phyloP scores from a whole-genome alignment of 2,113 vertebrate genomes.

The Tautogolabrus adspersus region DNA sequence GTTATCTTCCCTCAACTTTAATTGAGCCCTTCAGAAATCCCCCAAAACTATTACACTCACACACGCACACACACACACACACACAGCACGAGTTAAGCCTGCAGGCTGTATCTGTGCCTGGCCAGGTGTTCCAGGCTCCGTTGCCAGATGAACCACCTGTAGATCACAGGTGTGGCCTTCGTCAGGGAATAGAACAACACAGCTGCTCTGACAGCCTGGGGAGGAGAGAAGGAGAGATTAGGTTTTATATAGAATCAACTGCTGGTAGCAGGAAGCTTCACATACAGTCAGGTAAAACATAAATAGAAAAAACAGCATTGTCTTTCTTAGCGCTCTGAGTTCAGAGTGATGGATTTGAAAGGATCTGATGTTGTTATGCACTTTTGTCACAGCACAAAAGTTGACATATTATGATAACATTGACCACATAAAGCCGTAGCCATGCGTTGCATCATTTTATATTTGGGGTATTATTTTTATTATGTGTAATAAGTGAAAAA shows the following conservation, averaged over 20 bases:
- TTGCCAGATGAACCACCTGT: slow-evolving; percentile 85
- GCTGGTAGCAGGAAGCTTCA: slow-evolving; percentile 56
- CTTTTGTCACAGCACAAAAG: no score
- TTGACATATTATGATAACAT: no score
- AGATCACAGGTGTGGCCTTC: slow-evolving; percentile 84
- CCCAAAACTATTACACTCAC: slow-evolving; percentile 45
- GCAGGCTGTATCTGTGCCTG: slow-evolving; percentile 69
- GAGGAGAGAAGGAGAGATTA: slow-evolving; percentile 49
- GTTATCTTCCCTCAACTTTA: slow-evolving; percentile 79
- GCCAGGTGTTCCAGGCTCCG: slow-evolving; percentile 82
- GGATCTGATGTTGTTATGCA: no score
- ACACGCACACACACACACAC: slow-evolving; percentile 44
- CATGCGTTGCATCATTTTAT: no score
- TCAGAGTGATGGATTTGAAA: background rate
- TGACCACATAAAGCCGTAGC: no score
- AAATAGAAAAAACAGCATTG: slow-evolving; percentile 3
- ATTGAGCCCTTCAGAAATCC: slow-evolving; percentile 80
- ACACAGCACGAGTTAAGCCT: slow-evolving; percentile 60
- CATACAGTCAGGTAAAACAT: slow-evolving; percentile 15
- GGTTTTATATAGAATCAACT: slow-evolving; percentile 65
- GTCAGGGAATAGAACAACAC: slow-evolving; percentile 82
- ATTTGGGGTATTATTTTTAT: no score
- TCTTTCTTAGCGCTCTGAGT: slow-evolving; percentile 8
- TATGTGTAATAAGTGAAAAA: no score
- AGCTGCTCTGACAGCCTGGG: slow-evolving; percentile 80